Evolutionary conservation across 1,140 invertebrate genomes (phyloP).

Genomic region (Drosophila obscura): DNA sequence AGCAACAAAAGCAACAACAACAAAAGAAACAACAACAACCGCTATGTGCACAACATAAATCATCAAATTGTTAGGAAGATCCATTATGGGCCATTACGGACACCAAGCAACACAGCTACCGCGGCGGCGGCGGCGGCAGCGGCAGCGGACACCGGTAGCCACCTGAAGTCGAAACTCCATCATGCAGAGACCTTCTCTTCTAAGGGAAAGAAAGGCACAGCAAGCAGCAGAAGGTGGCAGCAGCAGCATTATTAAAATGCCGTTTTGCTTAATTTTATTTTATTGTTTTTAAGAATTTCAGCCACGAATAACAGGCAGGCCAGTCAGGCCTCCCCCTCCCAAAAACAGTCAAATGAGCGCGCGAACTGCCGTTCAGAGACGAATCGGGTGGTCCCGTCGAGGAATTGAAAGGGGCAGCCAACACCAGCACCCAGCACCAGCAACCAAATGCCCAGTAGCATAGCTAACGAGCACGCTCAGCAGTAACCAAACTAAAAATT

Average conservation of each 20-base stretch:
- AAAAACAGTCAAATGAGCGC: constrained; percentile 56
- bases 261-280: constrained; percentile 83
- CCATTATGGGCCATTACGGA: constrained; percentile 82
- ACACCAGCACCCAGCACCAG: constrained; percentile 9
- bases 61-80: constrained; percentile 83
- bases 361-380: constrained; percentile 34
- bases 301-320: constrained; percentile 60
- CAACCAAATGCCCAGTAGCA: constrained; percentile 49
- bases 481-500: constrained; percentile 74
- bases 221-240: constrained; percentile 13
- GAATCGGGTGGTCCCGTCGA: constrained; percentile 65
- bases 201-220: constrained; percentile 27
- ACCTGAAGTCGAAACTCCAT: constrained; percentile 10
- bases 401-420: constrained; percentile 23
- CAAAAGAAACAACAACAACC: constrained; percentile 54
- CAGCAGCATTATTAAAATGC: constrained; percentile 78
- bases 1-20: constrained; percentile 10
- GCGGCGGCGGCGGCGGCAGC: too few relatives aligned
- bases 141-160: constrained; percentile 25
- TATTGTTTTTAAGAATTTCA: constrained; percentile 77
- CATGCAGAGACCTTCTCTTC: neutral
- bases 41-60: constrained; percentile 80
- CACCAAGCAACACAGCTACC: constrained; percentile 44
- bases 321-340: neutral
- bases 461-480: constrained; percentile 69